Base-by-base conservation (phyloP, 1,140 invertebrate genomes). In the Saxidomus purpurata region DNA sequence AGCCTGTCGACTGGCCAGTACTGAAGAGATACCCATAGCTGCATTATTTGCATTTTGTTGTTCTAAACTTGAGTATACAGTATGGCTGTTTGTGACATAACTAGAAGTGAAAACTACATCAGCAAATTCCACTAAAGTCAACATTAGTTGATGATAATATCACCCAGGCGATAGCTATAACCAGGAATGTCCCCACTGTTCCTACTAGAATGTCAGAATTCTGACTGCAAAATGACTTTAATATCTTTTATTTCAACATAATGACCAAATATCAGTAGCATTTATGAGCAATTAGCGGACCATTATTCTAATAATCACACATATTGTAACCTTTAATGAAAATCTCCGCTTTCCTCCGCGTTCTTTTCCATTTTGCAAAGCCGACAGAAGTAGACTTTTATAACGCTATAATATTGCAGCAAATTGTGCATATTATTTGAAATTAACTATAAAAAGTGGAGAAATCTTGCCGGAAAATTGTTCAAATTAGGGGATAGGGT, bases 251-350 rank as follows among this genome's bases (percentile, higher is more conserved):
- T 55, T 34, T 49, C 69, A 74, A 31, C 38, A 71, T 85, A 85
- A 74, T 71, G n/a, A n/a, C 22, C 28, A 15, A 40, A 43, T 71
- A 76, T 85, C 34, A 19, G 67, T 52, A 76, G 38, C 69, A 6
- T 74, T 85, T 85, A 76, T 71, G 69, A 76, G 63, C 83, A 69
- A 85, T 85, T 85, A 85, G 63, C 19, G 9, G 67, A 31, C 38
- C 38, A 74, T 76, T 85, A 69, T 85, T 85, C n/a, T 43, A 13
- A 69, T 55, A 76, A 74, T 85, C 47, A 43, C 52, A 11, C 19
- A 28, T 49, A 52, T 17, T 17, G 31, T 74, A 67, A 74, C 69
- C 83, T 85, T 85, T 85, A 19, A 28, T 47, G 40, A 49, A 55
- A 79, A 28, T 47, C 34, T 55, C 49, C 15, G 28, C 6, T 79